Conservation (phyloP, 2,113 vertebrate species). For the Fukomys damarensis region DNA sequence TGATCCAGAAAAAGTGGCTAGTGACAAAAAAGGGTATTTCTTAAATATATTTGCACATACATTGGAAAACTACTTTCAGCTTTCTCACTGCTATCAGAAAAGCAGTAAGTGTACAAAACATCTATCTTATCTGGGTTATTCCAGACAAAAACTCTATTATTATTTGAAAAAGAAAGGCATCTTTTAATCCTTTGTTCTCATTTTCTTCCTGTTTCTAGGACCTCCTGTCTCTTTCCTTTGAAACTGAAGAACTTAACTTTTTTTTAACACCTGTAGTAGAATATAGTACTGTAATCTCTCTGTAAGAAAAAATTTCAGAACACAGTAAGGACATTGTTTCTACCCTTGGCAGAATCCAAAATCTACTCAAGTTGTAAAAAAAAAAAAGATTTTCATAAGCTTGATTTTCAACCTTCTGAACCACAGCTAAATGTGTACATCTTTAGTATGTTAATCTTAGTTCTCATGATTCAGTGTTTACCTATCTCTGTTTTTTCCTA, state of each 20-base stretch:
- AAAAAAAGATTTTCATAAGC: neutral
- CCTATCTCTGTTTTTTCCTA: neutral
- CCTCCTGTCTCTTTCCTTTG: neutral
- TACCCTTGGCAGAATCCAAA: conserved; percentile 33
- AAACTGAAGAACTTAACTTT: conserved; percentile 20
- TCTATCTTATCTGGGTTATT: conserved; percentile 27
- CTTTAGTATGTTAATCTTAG: neutral
- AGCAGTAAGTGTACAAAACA: neutral
- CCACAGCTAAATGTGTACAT: neutral
- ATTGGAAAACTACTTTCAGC: neutral
- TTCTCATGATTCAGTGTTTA: neutral
- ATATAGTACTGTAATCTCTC: neutral
- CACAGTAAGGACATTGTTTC: conserved; percentile 40
- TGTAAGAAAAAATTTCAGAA: conserved; percentile 22
- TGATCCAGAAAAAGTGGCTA: neutral
- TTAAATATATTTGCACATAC: neutral
- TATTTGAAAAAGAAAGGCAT: neutral
- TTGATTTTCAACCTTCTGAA: conserved; percentile 22
- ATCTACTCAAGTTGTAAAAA: neutral
- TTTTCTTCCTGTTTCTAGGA: neutral
- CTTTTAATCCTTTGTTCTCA: conserved; percentile 43
- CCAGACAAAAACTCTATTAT: conserved; percentile 41
- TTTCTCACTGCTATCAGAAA: conserved; percentile 11
- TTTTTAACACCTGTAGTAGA: conserved; percentile 6
- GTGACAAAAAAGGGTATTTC: neutral